Evolutionary conservation across 2,113 vertebrate species (phyloP).

Genomic region (Rhinoderma darwinii): DNA sequence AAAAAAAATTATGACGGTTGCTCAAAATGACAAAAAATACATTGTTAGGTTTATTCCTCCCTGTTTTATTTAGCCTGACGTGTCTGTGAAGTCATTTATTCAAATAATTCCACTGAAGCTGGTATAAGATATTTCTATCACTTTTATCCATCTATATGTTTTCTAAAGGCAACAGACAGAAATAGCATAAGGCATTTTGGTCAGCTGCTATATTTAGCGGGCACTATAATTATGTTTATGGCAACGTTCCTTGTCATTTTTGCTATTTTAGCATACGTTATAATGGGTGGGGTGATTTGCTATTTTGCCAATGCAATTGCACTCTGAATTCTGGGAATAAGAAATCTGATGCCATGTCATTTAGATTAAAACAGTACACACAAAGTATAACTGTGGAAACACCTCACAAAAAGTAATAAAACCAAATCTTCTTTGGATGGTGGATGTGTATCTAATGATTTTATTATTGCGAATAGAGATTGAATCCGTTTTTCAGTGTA

Average conservation of each 20-base stretch:
- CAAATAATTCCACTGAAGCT: background rate
- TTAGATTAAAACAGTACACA: background rate
- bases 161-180: conserved; percentile 12
- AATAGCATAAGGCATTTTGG: conserved; percentile 8
- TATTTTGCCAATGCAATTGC: background rate
- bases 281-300: conserved; percentile 33
- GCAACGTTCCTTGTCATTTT: conserved; percentile 26
- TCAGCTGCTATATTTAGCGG: conserved; percentile 29
- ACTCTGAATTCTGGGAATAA: background rate
- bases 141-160: conserved; percentile 31
- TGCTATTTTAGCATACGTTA: conserved; percentile 15
- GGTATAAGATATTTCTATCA: background rate
- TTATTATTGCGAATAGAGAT: too few relatives aligned
- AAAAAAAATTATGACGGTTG: too few relatives aligned
- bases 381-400: too few relatives aligned
- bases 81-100: background rate
- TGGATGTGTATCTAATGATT: too few relatives aligned
- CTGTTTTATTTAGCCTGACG: background rate
- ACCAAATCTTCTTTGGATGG: too few relatives aligned
- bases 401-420: too few relatives aligned
- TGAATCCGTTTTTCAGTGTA: too few relatives aligned
- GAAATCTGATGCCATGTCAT: background rate
- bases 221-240: conserved; percentile 31
- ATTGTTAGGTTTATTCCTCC: too few relatives aligned
- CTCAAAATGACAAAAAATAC: too few relatives aligned